Percentiles rank a stretch among this genome's conserved stretches.
These are phyloP conservation scores for Siniperca chuatsi DNA, from an alignment of 2,113 vertebrate species.

Conservation along the genomic window DNA sequence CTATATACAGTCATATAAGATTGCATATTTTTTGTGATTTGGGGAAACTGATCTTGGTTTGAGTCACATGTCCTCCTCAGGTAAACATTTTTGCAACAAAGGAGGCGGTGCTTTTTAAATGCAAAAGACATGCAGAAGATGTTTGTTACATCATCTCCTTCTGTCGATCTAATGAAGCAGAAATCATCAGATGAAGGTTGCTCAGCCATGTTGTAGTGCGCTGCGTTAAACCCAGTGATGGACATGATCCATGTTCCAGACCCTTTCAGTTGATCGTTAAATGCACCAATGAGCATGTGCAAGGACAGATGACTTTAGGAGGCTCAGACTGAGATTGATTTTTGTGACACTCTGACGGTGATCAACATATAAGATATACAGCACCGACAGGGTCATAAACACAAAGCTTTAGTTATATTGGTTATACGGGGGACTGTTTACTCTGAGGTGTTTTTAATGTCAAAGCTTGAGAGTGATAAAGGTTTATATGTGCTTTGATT, in stretches of 20 bases:
- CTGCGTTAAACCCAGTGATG: not conserved
- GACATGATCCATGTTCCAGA: not conserved
- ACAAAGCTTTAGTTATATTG: constrained; percentile 25
- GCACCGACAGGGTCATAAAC: constrained; percentile 34
- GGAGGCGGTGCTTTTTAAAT: no score
- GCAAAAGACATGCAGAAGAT: not conserved
- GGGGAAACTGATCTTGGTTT: not conserved
- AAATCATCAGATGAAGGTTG: constrained; percentile 7
- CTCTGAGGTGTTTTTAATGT: constrained; percentile 42
- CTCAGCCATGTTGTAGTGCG: not conserved
- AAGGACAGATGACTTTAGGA: constrained; percentile 10
- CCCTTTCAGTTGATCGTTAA: constrained; percentile 9
- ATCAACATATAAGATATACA: constrained; percentile 23
- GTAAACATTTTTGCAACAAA: not conserved
- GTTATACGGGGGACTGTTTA: constrained; percentile 36
- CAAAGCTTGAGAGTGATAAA: constrained; percentile 53
- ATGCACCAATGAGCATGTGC: not conserved
- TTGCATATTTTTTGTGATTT: not conserved
- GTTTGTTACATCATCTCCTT: not conserved
- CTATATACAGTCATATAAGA: not conserved
- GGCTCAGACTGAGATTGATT: constrained; percentile 54
- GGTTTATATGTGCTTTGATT: constrained; percentile 48
- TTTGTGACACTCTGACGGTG: constrained; percentile 40
- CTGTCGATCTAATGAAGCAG: constrained; percentile 17
- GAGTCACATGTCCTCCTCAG: not conserved